These are phyloP conservation scores for Prunella fulvescens DNA, from an alignment of 2,113 vertebrate species.

Conservation along the genomic window DNA sequence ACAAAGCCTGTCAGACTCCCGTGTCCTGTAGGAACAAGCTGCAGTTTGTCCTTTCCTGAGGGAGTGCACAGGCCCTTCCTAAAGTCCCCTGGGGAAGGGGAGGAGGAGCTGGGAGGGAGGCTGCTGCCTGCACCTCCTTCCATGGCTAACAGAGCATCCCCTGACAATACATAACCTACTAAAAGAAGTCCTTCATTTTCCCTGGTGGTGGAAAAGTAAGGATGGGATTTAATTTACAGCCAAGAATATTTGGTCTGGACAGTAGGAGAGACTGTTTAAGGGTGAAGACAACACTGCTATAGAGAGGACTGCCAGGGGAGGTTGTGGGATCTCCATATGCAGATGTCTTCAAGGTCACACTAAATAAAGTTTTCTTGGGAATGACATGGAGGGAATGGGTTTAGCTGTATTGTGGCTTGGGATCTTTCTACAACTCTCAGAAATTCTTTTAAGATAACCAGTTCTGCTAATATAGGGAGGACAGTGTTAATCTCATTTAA, in stretches of 20 bases:
- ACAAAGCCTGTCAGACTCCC: conserved; percentile 20
- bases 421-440: neutral
- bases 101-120: neutral
- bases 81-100: neutral
- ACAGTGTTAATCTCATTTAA: neutral
- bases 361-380: neutral
- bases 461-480: neutral
- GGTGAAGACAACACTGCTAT: neutral
- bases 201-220: neutral
- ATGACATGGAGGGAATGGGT: neutral
- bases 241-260: neutral
- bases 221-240: neutral
- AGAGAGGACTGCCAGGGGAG: neutral
- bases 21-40: conserved; percentile 17
- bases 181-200: neutral
- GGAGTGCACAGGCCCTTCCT: neutral
- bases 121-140: neutral
- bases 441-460: neutral
- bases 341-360: neutral
- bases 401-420: neutral
- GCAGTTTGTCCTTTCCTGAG: conserved; percentile 4
- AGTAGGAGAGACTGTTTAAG: neutral
- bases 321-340: neutral
- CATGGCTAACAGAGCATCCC: neutral
- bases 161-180: neutral